phyloP scores from a whole-genome alignment of 2,888 invertebrate genomes.

The Lepidochitona cinerea region DNA sequence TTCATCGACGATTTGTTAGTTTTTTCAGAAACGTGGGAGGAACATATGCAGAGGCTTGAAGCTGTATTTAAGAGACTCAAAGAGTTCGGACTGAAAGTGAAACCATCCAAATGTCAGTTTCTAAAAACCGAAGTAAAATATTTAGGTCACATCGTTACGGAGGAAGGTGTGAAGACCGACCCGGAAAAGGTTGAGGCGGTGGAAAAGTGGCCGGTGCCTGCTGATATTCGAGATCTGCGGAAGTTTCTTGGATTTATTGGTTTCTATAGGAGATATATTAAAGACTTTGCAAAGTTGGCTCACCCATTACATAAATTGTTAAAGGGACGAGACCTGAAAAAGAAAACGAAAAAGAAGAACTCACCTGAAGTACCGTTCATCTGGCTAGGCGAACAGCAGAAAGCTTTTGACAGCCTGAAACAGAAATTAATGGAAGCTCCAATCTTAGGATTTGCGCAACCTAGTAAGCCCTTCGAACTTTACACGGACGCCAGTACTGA shows the following conservation, averaged over 20 bases:
- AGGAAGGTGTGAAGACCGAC: slow-evolving; percentile 14
- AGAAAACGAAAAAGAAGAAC: too few species aligned
- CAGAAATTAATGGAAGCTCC: too few species aligned
- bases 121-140: slow-evolving; percentile 23
- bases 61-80: slow-evolving; percentile 17
- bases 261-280: slow-evolving; percentile 27
- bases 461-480: too few species aligned
- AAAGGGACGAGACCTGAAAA: background rate
- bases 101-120: slow-evolving; percentile 23
- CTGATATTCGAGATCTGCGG: slow-evolving; percentile 13
- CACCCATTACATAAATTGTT: slow-evolving; percentile 15
- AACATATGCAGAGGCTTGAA: slow-evolving; percentile 20
- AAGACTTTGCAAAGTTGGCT: slow-evolving; percentile 18
- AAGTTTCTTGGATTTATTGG: slow-evolving; percentile 25
- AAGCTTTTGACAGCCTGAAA: too few species aligned
- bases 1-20: slow-evolving; percentile 19
- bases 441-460: too few species aligned
- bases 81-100: slow-evolving; percentile 25
- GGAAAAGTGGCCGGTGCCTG: slow-evolving; percentile 20
- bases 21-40: slow-evolving; percentile 19
- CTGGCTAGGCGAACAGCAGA: too few species aligned
- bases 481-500: too few species aligned
- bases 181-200: slow-evolving; percentile 15
- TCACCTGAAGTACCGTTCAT: too few species aligned
- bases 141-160: too few species aligned